phyloP scores from a whole-genome alignment of 2,888 invertebrate species.

The Troglohyphantes excavatus region DNA sequence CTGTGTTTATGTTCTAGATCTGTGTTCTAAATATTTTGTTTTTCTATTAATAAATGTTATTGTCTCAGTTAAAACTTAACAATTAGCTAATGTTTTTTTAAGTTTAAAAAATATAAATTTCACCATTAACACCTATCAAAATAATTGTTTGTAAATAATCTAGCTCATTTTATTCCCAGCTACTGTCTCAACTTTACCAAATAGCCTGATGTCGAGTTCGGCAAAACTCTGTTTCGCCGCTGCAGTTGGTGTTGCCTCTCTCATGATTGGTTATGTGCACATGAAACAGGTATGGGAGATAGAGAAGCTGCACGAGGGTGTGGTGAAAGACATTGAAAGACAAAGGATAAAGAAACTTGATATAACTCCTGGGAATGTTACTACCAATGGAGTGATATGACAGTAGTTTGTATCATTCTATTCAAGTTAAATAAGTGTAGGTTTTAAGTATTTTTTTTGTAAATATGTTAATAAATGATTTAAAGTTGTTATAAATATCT shows the following conservation, averaged over 20 bases:
- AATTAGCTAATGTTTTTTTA: too few relatives aligned
- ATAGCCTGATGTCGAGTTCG: slow-evolving; percentile 38
- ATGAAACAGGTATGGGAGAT: slow-evolving; percentile 74
- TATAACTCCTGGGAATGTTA: not conserved
- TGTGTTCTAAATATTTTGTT: too few relatives aligned
- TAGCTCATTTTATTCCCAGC: too few relatives aligned
- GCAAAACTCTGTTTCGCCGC: slow-evolving; percentile 44
- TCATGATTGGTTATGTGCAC: slow-evolving; percentile 68
- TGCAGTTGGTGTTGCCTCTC: slow-evolving; percentile 14
- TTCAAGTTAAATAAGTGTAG: not conserved
- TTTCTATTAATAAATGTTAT: too few relatives aligned
- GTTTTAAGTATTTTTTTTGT: not conserved
- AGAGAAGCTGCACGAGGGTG: slow-evolving; percentile 66
- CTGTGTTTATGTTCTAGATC: too few relatives aligned
- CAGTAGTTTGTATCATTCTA: not conserved
- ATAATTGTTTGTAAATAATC: too few relatives aligned
- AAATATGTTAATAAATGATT: not conserved
- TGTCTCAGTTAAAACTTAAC: too few relatives aligned
- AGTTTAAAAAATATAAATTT: too few relatives aligned
- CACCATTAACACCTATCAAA: too few relatives aligned
- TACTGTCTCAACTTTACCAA: too few relatives aligned
- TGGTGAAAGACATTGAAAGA: slow-evolving; percentile 70
- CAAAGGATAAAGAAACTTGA: slow-evolving; percentile 52
- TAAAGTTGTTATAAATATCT: not conserved
- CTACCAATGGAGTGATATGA: not conserved